Base-by-base conservation (phyloP, 1,140 invertebrate genomes). In the Anadara kagoshimensis region DNA sequence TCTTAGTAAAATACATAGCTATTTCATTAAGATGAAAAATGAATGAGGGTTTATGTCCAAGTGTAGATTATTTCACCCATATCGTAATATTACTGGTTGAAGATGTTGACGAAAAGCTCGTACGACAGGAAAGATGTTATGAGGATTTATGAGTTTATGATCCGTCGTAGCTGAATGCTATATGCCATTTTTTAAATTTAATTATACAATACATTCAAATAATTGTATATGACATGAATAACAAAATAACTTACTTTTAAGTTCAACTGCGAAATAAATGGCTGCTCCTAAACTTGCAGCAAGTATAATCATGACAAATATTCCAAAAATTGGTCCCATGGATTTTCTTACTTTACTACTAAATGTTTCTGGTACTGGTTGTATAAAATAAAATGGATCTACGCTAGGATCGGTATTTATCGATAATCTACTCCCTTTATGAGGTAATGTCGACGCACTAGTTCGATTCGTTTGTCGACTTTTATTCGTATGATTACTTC, bases 221-320 rank as follows among this genome's bases (percentile, higher is more conserved):
- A n/a, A n/a, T n/a, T n/a, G 16, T 18, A n/a, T 56, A 0, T 20
- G 18, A 16, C 10, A n/a, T 11, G 18, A 20, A 36, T 36, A 56
- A 8, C 8, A 24, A 20, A 51, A 24, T 44, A 0, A 67, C 54
- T 70, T 70, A 75, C 73, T 75, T 70, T 75, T 75, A n/a, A 75
- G 36, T 56, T 75, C 73, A 5, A 75, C 68, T 41, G 73, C 73
- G 56, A 75, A 75, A 49, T 75, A 75, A 56, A 75, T 75, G 10
- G 73, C 73, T 47, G 73, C 73, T 22, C 73, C 73, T 29, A 70
- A 62, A 70, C 73, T 75, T 14, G 73, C 73, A 61, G 73, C 73
- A 45, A 75, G 54, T 53, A 75, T 75, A 1, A 75, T 51, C 56
- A 75, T 70, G 8, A 75, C n/a, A 29, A 69, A 54, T 26, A 75